A percentile compares a stretch with the other conserved stretches of the same genome.
These are phyloP conservation scores for Chloroclysta siterata DNA, from an alignment of 2,888 invertebrate genomes.

Conservation along the genomic window DNA sequence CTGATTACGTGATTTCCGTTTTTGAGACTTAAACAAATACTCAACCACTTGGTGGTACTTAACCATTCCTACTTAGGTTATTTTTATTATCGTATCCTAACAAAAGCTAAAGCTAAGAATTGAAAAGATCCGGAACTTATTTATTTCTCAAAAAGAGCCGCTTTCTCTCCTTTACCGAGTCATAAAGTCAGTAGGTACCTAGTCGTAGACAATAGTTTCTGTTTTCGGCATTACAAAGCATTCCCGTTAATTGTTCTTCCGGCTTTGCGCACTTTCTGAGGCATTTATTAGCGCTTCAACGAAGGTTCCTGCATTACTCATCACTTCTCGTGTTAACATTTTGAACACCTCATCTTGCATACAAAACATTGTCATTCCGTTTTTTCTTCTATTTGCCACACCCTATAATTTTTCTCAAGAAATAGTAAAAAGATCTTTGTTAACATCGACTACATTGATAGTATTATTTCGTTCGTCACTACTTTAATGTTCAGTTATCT, in stretches of 20 bases:
- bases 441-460: neutral
- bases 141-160: no score
- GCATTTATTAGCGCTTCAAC: conserved; percentile 59
- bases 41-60: no score
- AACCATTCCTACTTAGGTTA: no score
- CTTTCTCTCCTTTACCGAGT: conserved; percentile 7
- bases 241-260: conserved; percentile 67
- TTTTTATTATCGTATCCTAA: no score
- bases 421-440: neutral
- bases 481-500: neutral
- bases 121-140: no score
- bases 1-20: no score
- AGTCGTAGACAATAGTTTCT: conserved; percentile 41
- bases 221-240: conserved; percentile 54
- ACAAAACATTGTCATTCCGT: neutral
- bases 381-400: neutral
- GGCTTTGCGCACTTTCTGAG: conserved; percentile 62
- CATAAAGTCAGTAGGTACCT: conserved; percentile 29
- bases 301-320: conserved; percentile 53
- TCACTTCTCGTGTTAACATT: conserved; percentile 42
- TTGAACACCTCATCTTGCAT: conserved; percentile 19
- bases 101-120: no score
- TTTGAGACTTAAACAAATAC: no score
- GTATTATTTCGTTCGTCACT: neutral
- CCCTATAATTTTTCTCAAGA: neutral